These are phyloP conservation scores for Catocala fraxini DNA, from an alignment of 2,888 invertebrate species.

Conservation along the genomic window DNA sequence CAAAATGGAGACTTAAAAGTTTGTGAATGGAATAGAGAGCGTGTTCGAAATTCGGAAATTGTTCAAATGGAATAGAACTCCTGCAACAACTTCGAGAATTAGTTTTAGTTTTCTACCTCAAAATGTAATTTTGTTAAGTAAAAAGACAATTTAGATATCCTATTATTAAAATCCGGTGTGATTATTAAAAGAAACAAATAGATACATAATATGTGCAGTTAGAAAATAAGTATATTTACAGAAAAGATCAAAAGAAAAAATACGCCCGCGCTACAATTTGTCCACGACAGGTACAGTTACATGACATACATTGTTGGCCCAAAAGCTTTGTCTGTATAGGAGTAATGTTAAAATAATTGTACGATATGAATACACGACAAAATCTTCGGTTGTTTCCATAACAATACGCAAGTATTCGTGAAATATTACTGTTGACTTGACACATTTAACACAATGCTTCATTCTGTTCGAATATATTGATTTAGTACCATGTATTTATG, in stretches of 20 bases:
- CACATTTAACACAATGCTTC: not conserved
- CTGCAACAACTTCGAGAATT: slow-evolving; percentile 47
- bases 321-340: slow-evolving; percentile 51
- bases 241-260: slow-evolving; percentile 35
- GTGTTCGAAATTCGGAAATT: slow-evolving; percentile 55
- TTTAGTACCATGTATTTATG: too few species aligned
- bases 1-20: slow-evolving; percentile 47
- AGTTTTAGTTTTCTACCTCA: slow-evolving; percentile 49
- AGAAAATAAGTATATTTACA: slow-evolving; percentile 6
- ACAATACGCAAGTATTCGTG: not conserved
- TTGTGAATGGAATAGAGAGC: slow-evolving; percentile 51
- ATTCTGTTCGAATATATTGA: too few species aligned
- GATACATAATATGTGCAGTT: not conserved
- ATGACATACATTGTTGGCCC: slow-evolving; percentile 67
- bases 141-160: too few species aligned
- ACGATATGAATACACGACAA: slow-evolving; percentile 27
- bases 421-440: not conserved
- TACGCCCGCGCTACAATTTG: slow-evolving; percentile 61
- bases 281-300: slow-evolving; percentile 75
- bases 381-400: slow-evolving; percentile 11
- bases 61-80: slow-evolving; percentile 55
- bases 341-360: slow-evolving; percentile 39
- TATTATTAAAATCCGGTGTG: not conserved
- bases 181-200: not conserved
- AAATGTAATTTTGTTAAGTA: slow-evolving; percentile 36